Conservation (phyloP, 2,113 vertebrate genomes). For the Triplophysa siluroides region DNA sequence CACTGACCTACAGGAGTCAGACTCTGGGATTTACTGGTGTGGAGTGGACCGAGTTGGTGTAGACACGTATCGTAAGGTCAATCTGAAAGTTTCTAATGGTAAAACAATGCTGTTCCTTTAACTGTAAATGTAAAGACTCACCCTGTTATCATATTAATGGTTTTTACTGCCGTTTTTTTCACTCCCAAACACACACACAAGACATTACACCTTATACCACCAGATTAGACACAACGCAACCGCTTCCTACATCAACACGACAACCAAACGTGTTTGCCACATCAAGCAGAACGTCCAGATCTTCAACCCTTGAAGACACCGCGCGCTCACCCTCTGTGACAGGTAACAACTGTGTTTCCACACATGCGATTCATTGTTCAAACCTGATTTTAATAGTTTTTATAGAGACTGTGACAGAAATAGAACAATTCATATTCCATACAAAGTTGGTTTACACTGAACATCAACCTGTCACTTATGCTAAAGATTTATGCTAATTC, state of each 20-base stretch:
- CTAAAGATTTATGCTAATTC: too few relatives aligned
- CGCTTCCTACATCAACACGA: not conserved
- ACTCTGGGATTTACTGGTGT: conserved; percentile 10
- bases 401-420: too few relatives aligned
- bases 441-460: too few relatives aligned
- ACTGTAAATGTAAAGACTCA: not conserved
- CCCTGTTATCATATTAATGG: not conserved
- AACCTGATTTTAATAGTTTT: too few relatives aligned
- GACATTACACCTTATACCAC: not conserved
- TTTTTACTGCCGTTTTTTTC: not conserved
- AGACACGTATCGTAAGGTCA: not conserved
- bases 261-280: not conserved
- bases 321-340: too few relatives aligned
- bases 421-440: too few relatives aligned
- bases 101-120: not conserved
- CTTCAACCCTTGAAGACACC: not conserved
- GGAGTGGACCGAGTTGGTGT: accelerated
- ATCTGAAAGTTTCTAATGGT: not conserved
- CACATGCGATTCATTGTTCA: too few relatives aligned
- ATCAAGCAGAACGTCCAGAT: not conserved
- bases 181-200: not conserved
- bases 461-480: too few relatives aligned
- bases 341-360: not conserved
- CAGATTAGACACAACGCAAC: not conserved
- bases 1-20: conserved; percentile 12